Evolutionary conservation across 2,888 invertebrate species (phyloP).

Genomic region (Thereva unica): DNA sequence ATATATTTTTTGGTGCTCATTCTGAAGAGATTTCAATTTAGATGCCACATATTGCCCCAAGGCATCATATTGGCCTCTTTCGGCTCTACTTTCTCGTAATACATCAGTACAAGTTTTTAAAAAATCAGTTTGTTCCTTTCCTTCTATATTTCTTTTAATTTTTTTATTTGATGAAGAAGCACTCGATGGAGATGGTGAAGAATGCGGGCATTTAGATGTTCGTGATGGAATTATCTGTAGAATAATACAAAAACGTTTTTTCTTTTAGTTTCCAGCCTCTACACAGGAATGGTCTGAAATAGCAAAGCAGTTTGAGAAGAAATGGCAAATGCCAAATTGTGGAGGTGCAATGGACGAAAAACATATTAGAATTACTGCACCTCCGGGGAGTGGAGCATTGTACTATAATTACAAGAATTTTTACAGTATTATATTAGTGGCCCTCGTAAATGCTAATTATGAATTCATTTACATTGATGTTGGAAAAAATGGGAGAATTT

Average conservation of each 20-base stretch:
- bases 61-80: constrained; percentile 9
- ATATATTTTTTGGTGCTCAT: constrained; percentile 2
- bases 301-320: background rate
- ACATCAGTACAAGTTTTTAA: background rate
- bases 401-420: constrained; percentile 4
- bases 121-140: constrained; percentile 8
- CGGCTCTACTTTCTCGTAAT: background rate
- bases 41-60: constrained; percentile 23
- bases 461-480: constrained; percentile 13
- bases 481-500: constrained; percentile 10
- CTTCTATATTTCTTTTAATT: constrained; percentile 10
- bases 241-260: background rate
- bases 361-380: background rate
- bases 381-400: background rate
- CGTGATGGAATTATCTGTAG: background rate
- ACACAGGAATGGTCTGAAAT: background rate
- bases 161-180: constrained; percentile 3
- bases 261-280: background rate
- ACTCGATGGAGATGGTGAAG: background rate
- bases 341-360: background rate
- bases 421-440: background rate
- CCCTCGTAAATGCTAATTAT: constrained; percentile 1
- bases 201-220: background rate
- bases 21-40: background rate
- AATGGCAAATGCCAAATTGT: background rate